Percentiles rank a stretch among this genome's conserved stretches.
phyloP scores from a whole-genome alignment of 53 echinoderm and acorn worm species.

The Paracentrotus lividus region DNA sequence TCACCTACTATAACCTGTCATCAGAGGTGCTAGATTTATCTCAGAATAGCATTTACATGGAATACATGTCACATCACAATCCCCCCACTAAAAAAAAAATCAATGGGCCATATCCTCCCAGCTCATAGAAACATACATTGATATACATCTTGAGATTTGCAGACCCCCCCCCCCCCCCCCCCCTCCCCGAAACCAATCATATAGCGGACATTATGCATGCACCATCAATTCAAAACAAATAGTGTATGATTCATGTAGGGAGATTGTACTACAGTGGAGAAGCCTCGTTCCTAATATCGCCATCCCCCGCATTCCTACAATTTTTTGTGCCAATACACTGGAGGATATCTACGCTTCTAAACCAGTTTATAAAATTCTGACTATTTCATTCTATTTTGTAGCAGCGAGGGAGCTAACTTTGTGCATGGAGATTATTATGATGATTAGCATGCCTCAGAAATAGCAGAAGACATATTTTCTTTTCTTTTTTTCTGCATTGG shows the following conservation, averaged over 20 bases:
- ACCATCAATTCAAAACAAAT: constrained; percentile 45
- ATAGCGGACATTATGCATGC: constrained; percentile 41
- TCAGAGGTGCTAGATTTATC: neutral
- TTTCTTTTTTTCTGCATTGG: too few relatives aligned
- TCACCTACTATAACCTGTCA: too few relatives aligned
- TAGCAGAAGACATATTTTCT: neutral
- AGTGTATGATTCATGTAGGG: constrained; percentile 32
- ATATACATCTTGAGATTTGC: neutral
- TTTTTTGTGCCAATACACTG: constrained; percentile 20
- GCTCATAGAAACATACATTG: neutral
- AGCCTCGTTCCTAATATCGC: constrained; percentile 23
- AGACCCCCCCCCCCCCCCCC: neutral
- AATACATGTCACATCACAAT: neutral
- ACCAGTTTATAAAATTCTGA: neutral
- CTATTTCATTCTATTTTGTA: neutral
- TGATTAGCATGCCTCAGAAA: neutral
- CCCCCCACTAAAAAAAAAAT: neutral
- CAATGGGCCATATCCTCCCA: neutral
- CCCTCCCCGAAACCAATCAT: neutral
- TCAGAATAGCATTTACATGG: neutral
- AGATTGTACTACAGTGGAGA: neutral
- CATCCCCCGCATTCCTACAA: neutral
- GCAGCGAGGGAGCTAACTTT: neutral
- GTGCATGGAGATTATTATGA: neutral
- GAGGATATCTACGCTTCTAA: neutral